Conservation (phyloP, 2,797 vertebrate genomes). For the Poecilia wingei region DNA sequence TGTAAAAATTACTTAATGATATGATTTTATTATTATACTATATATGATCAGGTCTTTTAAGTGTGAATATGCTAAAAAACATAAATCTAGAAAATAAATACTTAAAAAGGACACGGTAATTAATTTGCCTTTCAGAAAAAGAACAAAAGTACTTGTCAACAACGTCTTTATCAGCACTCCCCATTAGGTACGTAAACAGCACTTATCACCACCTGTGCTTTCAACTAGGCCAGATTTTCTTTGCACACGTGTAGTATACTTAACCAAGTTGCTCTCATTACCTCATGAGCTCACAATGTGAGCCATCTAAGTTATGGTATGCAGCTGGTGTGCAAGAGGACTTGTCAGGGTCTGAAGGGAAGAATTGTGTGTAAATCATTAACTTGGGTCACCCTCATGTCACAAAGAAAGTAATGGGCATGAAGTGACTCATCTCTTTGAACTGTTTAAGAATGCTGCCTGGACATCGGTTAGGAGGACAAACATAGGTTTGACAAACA, state of each 20-base stretch:
- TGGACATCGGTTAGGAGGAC: constrained; percentile 53
- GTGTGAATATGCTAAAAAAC: no score
- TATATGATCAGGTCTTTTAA: neutral
- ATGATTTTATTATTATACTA: neutral
- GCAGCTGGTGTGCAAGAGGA: constrained; percentile 72
- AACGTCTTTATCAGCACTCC: constrained; percentile 48
- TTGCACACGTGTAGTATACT: constrained; percentile 69
- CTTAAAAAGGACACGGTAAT: neutral
- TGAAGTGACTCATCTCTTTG: constrained; percentile 68
- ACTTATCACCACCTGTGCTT: constrained; percentile 64
- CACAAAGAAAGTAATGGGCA: constrained; percentile 76
- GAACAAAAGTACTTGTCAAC: constrained; percentile 43
- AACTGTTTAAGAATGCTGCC: constrained; percentile 64
- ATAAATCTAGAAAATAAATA: neutral
- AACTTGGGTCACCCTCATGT: constrained; percentile 78
- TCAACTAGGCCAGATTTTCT: constrained; percentile 60
- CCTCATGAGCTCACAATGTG: constrained; percentile 85
- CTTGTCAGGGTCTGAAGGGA: constrained; percentile 78
- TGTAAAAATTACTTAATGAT: neutral
- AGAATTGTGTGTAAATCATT: constrained; percentile 82
- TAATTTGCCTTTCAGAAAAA: constrained; percentile 27
- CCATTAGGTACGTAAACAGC: constrained; percentile 57
- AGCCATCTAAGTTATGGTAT: constrained; percentile 82
- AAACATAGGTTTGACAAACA: constrained; percentile 36
- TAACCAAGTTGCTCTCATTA: constrained; percentile 77